phyloP scores from a whole-genome alignment of 2,888 invertebrate genomes.

The Spilosoma lubricipeda region DNA sequence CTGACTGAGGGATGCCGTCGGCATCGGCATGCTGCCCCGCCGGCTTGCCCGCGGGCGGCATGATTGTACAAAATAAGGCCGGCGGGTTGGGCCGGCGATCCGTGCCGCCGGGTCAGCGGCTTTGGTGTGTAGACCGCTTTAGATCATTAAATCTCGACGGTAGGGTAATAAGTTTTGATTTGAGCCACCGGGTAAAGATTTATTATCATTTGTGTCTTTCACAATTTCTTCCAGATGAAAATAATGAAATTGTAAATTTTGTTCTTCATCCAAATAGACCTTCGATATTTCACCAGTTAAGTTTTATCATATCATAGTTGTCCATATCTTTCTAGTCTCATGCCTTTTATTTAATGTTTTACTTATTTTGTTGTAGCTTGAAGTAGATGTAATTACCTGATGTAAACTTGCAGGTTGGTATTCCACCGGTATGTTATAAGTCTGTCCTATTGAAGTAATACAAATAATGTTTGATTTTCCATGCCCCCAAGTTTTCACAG shows the following conservation, averaged over 20 bases:
- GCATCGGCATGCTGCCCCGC: neutral
- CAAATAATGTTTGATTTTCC: too few relatives aligned
- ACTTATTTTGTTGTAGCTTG: conserved; percentile 10
- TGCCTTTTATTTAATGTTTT: conserved; percentile 28
- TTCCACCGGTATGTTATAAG: neutral
- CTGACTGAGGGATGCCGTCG: neutral
- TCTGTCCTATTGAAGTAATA: neutral
- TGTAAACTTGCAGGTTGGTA: neutral
- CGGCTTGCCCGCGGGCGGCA: neutral
- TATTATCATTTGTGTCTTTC: neutral
- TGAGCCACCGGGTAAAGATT: neutral
- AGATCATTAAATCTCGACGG: too few relatives aligned
- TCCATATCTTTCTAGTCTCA: neutral
- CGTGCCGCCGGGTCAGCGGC: conserved; percentile 5
- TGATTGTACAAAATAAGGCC: neutral
- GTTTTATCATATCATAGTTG: conserved; percentile 28
- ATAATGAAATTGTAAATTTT: conserved; percentile 12
- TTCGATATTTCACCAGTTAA: conserved; percentile 19
- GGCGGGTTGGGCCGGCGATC: conserved; percentile 1
- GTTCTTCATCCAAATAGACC: conserved; percentile 23
- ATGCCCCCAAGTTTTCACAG: neutral
- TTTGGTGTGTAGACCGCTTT: too few relatives aligned
- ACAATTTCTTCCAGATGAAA: neutral
- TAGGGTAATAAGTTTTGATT: neutral
- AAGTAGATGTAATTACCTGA: neutral